These are phyloP conservation scores for Sinodicranocentrus sp. DNA, from an alignment of 2,888 invertebrate genomes.

Conservation along the genomic window DNA sequence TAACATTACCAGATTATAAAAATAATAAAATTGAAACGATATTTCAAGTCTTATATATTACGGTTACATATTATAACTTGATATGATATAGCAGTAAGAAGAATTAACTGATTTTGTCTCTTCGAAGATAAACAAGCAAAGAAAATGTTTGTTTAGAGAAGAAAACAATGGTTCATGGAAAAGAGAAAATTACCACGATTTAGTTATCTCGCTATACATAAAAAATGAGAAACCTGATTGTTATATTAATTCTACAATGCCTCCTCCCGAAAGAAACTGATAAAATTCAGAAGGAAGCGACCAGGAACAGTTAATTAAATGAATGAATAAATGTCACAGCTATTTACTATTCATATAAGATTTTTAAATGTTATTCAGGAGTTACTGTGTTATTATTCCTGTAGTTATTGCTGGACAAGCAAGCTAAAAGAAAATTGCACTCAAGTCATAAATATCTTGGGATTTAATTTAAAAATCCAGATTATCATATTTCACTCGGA, in stretches of 20 bases:
- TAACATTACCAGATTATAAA: conserved; percentile 67
- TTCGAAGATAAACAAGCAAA: neutral
- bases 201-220: conserved; percentile 6
- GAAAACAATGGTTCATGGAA: conserved; percentile 29
- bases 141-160: conserved; percentile 1
- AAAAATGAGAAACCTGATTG: conserved; percentile 24
- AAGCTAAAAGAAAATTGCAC: no score
- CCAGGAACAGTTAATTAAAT: conserved; percentile 37
- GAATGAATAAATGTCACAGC: conserved; percentile 33
- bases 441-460: no score
- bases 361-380: neutral
- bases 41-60: conserved; percentile 11
- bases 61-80: neutral
- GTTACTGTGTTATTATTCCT: neutral
- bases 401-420: no score
- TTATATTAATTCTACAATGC: conserved; percentile 28
- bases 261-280: conserved; percentile 30
- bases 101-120: conserved; percentile 9
- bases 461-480: no score
- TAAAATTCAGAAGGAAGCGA: conserved; percentile 25
- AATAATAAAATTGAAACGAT: conserved; percentile 1
- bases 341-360: conserved; percentile 22
- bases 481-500: no score
- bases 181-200: conserved; percentile 20
- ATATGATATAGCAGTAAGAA: conserved; percentile 1